Conservation (phyloP, 2,113 vertebrate genomes). For the Arenaria interpres region DNA sequence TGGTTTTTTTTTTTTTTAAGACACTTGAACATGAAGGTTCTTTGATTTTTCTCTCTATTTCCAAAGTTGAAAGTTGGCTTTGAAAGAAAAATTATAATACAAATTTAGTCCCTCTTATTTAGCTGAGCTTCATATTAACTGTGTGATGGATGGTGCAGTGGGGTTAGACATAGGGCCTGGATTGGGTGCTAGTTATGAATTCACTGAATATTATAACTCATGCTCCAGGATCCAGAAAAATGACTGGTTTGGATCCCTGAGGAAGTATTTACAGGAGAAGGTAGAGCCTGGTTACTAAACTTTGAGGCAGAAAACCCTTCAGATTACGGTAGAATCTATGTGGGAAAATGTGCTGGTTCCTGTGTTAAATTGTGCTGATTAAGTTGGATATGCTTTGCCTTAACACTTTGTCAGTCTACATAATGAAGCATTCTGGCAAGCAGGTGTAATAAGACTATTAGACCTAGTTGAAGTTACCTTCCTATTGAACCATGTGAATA, state of each 20-base stretch:
- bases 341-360: not conserved
- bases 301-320: not conserved
- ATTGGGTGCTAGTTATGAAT: not conserved
- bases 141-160: rapidly evolving
- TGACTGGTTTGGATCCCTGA: not conserved
- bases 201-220: not conserved
- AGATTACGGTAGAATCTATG: not conserved
- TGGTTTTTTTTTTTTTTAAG: not conserved
- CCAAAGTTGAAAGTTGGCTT: not conserved
- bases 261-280: not conserved
- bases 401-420: not conserved
- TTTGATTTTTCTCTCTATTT: not conserved
- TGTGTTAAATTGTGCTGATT: not conserved
- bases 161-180: not conserved
- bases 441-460: not conserved
- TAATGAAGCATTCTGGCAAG: not conserved
- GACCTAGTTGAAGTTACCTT: not conserved
- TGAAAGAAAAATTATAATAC: not conserved
- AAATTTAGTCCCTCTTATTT: not conserved
- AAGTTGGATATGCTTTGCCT: not conserved
- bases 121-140: not conserved
- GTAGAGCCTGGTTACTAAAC: not conserved
- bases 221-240: not conserved
- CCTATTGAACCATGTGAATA: not conserved
- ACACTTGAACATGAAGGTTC: not conserved